Conservation (phyloP, 1,140 invertebrate genomes). For the Hylaeus volcanicus region DNA sequence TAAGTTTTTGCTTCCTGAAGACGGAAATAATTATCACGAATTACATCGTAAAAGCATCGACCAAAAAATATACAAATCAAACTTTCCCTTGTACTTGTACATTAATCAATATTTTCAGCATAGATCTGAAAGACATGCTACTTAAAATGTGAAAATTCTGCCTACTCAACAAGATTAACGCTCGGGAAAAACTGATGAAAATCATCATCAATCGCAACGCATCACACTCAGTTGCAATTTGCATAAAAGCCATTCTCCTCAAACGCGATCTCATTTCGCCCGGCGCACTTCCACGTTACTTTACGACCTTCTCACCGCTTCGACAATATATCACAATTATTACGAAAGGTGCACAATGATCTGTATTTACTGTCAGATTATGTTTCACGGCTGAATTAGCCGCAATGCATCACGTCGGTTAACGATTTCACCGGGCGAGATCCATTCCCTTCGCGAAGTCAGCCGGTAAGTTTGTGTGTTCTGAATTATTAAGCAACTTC, state of each 20-base stretch:
- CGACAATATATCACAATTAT: slow-evolving; percentile 40
- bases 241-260: background rate
- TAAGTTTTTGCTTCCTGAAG: too few species aligned
- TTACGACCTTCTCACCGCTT: background rate
- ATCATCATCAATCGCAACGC: background rate
- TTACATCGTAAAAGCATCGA: too few species aligned
- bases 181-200: too few species aligned
- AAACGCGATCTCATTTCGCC: background rate
- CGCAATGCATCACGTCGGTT: slow-evolving; percentile 37
- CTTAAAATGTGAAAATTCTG: too few species aligned
- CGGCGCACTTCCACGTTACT: background rate
- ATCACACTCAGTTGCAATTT: too few species aligned
- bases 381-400: slow-evolving; percentile 37
- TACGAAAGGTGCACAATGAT: slow-evolving; percentile 26
- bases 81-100: too few species aligned
- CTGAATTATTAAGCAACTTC: slow-evolving; percentile 48
- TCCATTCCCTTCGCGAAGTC: slow-evolving; percentile 17
- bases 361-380: slow-evolving; percentile 39
- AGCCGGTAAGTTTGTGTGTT: slow-evolving; percentile 13
- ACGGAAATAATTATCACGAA: too few species aligned
- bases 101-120: too few species aligned
- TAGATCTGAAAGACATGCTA: too few species aligned
- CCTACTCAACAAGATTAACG: too few species aligned
- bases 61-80: too few species aligned
- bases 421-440: slow-evolving; percentile 34